Evolutionary conservation across 2,797 vertebrate species (phyloP).

Genomic region (Ptychobarbus kaznakovi): DNA sequence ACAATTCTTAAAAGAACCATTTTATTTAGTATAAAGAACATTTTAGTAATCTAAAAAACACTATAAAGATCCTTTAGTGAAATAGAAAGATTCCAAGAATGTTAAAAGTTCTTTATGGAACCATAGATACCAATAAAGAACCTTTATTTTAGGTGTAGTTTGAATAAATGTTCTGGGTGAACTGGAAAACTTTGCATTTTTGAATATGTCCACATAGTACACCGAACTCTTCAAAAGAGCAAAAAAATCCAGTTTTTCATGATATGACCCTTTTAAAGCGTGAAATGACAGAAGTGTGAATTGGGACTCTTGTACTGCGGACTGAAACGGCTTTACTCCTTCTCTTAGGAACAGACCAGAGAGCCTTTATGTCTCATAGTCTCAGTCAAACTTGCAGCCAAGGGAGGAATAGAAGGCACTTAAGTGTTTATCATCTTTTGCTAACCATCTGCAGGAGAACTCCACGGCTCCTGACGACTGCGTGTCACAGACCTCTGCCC

Average conservation of each 20-base stretch:
- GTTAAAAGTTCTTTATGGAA: background rate
- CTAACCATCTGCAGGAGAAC: background rate
- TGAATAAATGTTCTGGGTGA: background rate
- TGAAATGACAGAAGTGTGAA: conserved; percentile 4
- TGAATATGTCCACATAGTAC: background rate
- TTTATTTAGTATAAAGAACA: background rate
- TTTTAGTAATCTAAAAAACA: background rate
- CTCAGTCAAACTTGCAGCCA: background rate
- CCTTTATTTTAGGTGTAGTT: background rate
- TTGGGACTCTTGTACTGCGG: background rate
- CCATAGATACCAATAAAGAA: background rate
- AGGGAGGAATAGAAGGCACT: background rate
- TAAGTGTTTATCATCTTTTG: conserved; percentile 17
- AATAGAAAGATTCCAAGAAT: background rate
- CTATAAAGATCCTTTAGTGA: background rate
- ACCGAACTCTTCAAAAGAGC: background rate
- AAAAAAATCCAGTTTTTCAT: background rate
- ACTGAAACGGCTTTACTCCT: background rate
- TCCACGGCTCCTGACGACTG: background rate
- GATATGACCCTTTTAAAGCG: background rate
- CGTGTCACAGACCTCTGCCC: background rate
- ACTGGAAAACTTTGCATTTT: background rate
- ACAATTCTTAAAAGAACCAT: background rate
- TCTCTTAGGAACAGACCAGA: background rate
- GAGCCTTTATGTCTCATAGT: background rate